These are phyloP conservation scores for Theocolax elegans DNA, from an alignment of 1,140 invertebrate genomes.

Conservation along the genomic window DNA sequence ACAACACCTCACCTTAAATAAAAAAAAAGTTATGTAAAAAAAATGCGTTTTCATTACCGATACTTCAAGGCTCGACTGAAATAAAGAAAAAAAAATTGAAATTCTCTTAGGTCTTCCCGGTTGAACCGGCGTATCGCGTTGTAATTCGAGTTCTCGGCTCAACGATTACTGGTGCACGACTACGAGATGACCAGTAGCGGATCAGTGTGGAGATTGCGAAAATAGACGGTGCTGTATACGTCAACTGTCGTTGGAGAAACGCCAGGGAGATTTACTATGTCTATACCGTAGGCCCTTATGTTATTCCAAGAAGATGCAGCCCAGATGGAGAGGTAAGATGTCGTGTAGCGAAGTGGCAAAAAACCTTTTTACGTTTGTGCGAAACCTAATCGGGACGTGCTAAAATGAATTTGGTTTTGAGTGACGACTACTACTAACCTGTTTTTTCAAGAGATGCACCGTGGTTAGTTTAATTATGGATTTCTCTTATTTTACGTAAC, in stretches of 20 bases:
- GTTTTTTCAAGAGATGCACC: too few relatives aligned
- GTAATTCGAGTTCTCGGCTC: constrained; percentile 29
- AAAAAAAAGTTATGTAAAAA: neutral
- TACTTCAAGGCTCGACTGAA: neutral
- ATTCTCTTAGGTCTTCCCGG: neutral
- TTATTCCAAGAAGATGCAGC: constrained; percentile 23
- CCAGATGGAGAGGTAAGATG: too few relatives aligned
- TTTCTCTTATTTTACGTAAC: too few relatives aligned
- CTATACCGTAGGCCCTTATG: neutral
- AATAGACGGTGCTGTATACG: constrained; percentile 13
- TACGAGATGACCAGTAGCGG: constrained; percentile 7
- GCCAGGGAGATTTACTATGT: constrained; percentile 12
- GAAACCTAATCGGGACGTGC: too few relatives aligned
- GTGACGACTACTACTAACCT: too few relatives aligned
- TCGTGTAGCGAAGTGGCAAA: too few relatives aligned
- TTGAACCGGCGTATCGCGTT: constrained; percentile 4
- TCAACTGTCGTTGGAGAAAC: neutral
- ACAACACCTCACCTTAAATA: too few relatives aligned
- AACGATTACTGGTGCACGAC: constrained; percentile 38
- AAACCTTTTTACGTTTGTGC: too few relatives aligned
- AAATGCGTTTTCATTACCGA: neutral
- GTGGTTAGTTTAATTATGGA: too few relatives aligned
- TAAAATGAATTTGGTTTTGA: too few relatives aligned
- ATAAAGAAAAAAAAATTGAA: neutral
- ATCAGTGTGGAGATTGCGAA: constrained; percentile 13